Conservation (phyloP, 92 coral and sea anemone genomes). For the Ricordea florida region DNA sequence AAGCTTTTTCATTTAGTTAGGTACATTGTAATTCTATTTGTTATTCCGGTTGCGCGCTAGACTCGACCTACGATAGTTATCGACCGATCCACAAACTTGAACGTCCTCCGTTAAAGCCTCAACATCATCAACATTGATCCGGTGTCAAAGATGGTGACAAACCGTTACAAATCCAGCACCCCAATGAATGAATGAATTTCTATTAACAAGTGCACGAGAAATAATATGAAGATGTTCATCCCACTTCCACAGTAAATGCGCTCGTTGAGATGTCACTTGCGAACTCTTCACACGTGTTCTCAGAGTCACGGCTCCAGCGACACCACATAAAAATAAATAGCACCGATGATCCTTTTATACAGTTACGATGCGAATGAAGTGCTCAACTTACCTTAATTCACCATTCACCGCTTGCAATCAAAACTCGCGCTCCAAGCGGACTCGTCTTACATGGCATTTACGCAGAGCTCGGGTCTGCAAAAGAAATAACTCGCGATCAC, state of each 20-base stretch:
- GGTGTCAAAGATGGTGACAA: not conserved
- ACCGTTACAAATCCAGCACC: not conserved
- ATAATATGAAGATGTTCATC: not conserved
- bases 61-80: too few species aligned
- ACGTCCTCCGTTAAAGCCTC: not conserved
- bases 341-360: slow-evolving; percentile 85
- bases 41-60: too few species aligned
- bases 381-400: slow-evolving; percentile 99
- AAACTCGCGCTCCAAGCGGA: slow-evolving; percentile 97
- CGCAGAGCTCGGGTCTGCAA: slow-evolving; percentile 63
- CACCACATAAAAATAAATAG: slow-evolving; percentile 78
- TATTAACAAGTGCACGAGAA: not conserved
- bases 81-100: too few species aligned
- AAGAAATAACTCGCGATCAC: slow-evolving; percentile 54
- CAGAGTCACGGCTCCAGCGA: slow-evolving; percentile 73
- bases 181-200: not conserved
- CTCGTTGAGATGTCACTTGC: slow-evolving; percentile 22
- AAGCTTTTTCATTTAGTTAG: too few species aligned
- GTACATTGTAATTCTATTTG: too few species aligned
- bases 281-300: slow-evolving; percentile 80
- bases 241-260: slow-evolving; percentile 5
- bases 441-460: slow-evolving; percentile 88
- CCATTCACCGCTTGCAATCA: slow-evolving; percentile 99
- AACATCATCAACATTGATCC: not conserved
- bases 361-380: slow-evolving; percentile 91